Evolutionary conservation across 2,113 vertebrate genomes (phyloP), one percentile per base, ranked within the genome.

Genomic region (Aegypius monachus): DNA sequence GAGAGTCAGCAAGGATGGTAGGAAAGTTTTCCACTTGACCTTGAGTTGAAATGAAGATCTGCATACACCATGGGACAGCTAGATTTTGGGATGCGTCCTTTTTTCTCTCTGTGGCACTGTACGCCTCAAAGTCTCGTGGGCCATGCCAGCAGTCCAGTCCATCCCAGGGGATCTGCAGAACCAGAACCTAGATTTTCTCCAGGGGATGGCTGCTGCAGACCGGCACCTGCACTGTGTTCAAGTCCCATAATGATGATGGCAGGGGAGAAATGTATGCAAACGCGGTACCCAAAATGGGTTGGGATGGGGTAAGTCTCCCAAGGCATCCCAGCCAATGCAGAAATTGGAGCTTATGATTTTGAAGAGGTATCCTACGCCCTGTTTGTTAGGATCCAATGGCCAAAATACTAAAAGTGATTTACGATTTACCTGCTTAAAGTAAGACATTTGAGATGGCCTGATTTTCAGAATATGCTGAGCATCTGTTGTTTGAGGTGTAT

Each of bases 1-100:
- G 61, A 97, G 90, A 95, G 93, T 96, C 95, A 96, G 93, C 79
- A 86, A 95, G 79, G 89, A 94, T 94, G 84, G 71, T 59, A 90
- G 62, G 88, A 96, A 96, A 95, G 91, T 93, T 95, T 97, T 96
- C 87, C 84, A 74, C 89, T 94, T 97, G 96, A 97, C 96, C 97
- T 97, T 95, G 90, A 93, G 89, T 58, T 74, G 56, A 81, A 90
- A 79, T 29, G n/a, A 85, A 95, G 84, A 78, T 78, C 67, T 86
- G 59, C 34, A 36, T 52, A 47, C 23, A 32, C 50, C 42, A 50
- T 42, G 50, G 95, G 90, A 4, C 70, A 93, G 36, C 42, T 75
- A 78, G 68, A 61, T 72, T 94, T 92, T 73, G 59, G 62, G 81
- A 43, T 66, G 16, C 16, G 71, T 16, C 26, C 10, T 43, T 87